Evolutionary conservation across 2,888 invertebrate species (phyloP).

Genomic region (Clistopyga incitator): DNA sequence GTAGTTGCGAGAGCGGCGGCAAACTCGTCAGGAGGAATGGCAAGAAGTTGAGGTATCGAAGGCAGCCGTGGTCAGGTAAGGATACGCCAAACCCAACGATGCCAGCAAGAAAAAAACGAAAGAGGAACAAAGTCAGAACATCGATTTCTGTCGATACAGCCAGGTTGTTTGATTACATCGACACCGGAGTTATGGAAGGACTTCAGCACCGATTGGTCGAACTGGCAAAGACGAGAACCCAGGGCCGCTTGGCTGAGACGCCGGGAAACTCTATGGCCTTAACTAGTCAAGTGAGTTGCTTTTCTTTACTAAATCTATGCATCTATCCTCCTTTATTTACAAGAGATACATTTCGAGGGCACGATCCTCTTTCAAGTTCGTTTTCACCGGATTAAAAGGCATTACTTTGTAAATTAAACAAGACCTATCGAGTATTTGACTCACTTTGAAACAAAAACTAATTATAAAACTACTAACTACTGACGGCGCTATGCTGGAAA

Average conservation of each 20-base stretch:
- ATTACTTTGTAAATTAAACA: too few species aligned
- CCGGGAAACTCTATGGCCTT: slow-evolving; percentile 89
- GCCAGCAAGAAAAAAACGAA: slow-evolving; percentile 16
- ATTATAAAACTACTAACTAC: too few species aligned
- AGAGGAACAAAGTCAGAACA: slow-evolving; percentile 34
- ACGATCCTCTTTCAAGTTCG: too few species aligned
- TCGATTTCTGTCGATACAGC: slow-evolving; percentile 86
- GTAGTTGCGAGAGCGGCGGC: slow-evolving; percentile 89
- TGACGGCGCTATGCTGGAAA: too few species aligned
- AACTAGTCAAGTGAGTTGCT: slow-evolving; percentile 87
- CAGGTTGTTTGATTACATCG: slow-evolving; percentile 97
- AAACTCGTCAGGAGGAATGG: slow-evolving; percentile 94
- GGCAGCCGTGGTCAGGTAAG: slow-evolving; percentile 96
- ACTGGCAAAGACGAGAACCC: slow-evolving; percentile 87
- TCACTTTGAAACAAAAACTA: too few species aligned
- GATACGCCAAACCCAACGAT: slow-evolving; percentile 18
- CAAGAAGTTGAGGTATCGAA: slow-evolving; percentile 93
- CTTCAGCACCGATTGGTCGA: slow-evolving; percentile 92
- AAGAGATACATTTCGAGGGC: too few species aligned
- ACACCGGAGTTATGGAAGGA: slow-evolving; percentile 96
- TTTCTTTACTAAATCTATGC: not conserved
- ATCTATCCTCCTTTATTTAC: not conserved
- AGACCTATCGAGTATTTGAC: too few species aligned
- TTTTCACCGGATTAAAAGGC: too few species aligned
- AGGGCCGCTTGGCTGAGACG: slow-evolving; percentile 88